Evolutionary conservation across 2,113 vertebrate genomes (phyloP), one percentile per base, ranked within the genome.

Genomic region (Onychostoma macrolepis): DNA sequence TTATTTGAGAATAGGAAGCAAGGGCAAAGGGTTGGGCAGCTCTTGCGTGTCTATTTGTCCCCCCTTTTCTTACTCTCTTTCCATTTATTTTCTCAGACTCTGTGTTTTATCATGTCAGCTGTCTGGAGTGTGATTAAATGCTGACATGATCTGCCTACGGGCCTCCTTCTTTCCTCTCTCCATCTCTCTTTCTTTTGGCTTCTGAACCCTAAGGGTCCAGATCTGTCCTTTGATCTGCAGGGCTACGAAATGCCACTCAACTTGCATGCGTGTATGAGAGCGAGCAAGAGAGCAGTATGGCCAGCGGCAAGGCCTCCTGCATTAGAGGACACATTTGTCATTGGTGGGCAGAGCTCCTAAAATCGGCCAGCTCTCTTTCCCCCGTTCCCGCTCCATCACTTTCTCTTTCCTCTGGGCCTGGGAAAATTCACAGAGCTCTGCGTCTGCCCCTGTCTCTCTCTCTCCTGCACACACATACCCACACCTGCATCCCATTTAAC

Each of bases 101-200:
- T 95, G 95, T 89, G 92, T 93, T 96, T 88, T 91, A 93, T 96
- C 95, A 94, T 84, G 4, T 82, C 87, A 86, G 88, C 93, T 76
- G 90, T 91, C 91, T 92, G 93, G 90, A 61, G 87, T 76, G 86
- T 96, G 96, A 96, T 97, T 96, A 95, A 96, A 96, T 93, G 77
- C 86, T 89, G 87, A 85, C 85, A 79, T 92, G 92, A 82, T 88
- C 24, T 90, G 89, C 72, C 87, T 87, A 43, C 81, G 88, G 84
- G 83, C 74, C 43, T 86, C 88, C 80, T 41, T 67, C 50, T 61
- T 80, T 83, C 74, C 43, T 85, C 61, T 63, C 83, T 84, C 74
- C 75, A 19, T 56, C 84, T 81, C 76, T 86, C 83, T 75, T 10
- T 84, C 61, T 84, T 76, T 75, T 10, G n/a, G 89, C 80, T 85